Conservation (phyloP, 2,888 invertebrate genomes). For the Euproctis similis region DNA sequence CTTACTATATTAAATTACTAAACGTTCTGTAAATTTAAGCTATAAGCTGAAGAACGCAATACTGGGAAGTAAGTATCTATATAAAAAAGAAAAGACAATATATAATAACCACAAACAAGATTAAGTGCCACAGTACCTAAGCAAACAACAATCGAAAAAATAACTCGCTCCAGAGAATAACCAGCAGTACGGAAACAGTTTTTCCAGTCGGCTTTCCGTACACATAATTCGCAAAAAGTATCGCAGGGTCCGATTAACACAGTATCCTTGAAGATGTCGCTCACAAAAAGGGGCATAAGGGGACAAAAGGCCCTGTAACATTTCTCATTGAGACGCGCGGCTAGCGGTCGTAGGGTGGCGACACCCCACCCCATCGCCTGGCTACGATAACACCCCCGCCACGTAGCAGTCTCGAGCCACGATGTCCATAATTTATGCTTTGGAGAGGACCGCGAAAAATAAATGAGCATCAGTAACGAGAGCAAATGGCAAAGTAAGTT, state of each 20-base stretch:
- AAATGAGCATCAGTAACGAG: conserved; percentile 55
- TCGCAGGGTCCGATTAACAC: conserved; percentile 65
- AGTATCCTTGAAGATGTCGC: conserved; percentile 72
- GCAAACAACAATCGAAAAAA: conserved; percentile 37
- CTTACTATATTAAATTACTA: no score
- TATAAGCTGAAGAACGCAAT: no score
- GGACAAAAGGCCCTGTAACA: conserved; percentile 67
- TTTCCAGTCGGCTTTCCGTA: conserved; percentile 41
- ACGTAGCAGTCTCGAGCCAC: conserved; percentile 50
- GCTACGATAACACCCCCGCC: conserved; percentile 27
- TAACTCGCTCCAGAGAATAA: conserved; percentile 19
- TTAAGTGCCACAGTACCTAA: no score
- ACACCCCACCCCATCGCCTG: conserved; percentile 3
- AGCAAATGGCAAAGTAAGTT: conserved; percentile 48
- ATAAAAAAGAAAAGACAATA: no score
- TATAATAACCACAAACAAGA: no score
- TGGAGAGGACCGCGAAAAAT: conserved; percentile 67
- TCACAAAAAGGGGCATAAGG: conserved; percentile 64
- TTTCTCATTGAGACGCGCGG: conserved; percentile 59
- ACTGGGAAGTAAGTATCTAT: no score
- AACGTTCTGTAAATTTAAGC: no score
- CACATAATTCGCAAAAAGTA: conserved; percentile 52
- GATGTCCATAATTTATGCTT: conserved; percentile 72
- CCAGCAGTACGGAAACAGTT: conserved; percentile 36
- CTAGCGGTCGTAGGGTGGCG: conserved; percentile 26